These are phyloP conservation scores for Ambastaia sidthimunki DNA, from an alignment of 2,797 vertebrate species.

Conservation along the genomic window DNA sequence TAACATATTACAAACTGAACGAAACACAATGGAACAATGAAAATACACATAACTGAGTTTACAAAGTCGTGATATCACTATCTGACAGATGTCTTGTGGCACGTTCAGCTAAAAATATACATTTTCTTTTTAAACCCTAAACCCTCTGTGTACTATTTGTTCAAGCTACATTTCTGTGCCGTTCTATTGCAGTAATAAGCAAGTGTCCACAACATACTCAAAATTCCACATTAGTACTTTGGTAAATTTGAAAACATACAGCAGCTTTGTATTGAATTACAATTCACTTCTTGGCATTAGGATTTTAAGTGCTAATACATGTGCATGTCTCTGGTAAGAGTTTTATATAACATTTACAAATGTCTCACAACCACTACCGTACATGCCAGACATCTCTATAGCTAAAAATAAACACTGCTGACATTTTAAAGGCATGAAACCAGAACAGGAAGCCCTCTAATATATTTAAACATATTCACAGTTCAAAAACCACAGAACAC, in stretches of 20 bases:
- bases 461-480: background rate
- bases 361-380: background rate
- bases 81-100: background rate
- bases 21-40: background rate
- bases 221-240: background rate
- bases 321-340: background rate
- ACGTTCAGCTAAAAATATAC: constrained; percentile 5
- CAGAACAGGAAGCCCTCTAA: background rate
- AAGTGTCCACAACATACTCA: background rate
- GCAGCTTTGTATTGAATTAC: background rate
- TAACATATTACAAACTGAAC: constrained; percentile 5
- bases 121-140: constrained; percentile 3
- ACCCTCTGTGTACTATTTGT: background rate
- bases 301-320: background rate
- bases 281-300: background rate
- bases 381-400: background rate
- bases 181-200: background rate
- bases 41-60: background rate
- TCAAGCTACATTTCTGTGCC: background rate
- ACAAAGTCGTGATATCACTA: background rate
- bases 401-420: background rate
- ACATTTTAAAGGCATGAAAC: constrained; percentile 10
- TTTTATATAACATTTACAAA: constrained; percentile 19
- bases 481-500: background rate
- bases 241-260: background rate